Evolutionary conservation across 2,888 invertebrate genomes (phyloP).

Genomic region (Drosophila monieri): DNA sequence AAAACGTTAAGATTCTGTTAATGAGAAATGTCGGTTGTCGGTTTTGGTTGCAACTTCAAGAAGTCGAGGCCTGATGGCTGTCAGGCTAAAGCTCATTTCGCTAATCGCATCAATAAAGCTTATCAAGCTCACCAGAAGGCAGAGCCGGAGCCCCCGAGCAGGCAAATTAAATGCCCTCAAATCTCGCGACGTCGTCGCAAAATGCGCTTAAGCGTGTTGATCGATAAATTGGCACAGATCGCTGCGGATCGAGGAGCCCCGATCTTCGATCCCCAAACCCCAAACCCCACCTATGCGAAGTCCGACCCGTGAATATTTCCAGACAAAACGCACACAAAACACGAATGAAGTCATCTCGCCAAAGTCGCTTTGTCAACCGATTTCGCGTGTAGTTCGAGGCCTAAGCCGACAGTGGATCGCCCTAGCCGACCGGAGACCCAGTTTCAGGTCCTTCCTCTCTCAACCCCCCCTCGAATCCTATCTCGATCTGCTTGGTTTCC

Average conservation of each 20-base stretch:
- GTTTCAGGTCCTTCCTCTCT: constrained; percentile 18
- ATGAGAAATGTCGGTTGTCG: constrained; percentile 79
- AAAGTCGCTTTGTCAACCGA: constrained; percentile 74
- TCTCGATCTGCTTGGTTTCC: background rate
- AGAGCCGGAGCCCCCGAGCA: constrained; percentile 11
- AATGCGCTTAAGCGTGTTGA: constrained; percentile 79
- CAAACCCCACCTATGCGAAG: constrained; percentile 1
- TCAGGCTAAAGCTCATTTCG: constrained; percentile 72
- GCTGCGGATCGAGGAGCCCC: constrained; percentile 29
- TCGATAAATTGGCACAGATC: constrained; percentile 75
- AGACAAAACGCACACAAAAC: constrained; percentile 72
- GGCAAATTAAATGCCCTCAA: constrained; percentile 62
- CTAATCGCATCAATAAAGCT: constrained; percentile 80
- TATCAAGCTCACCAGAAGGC: constrained; percentile 61
- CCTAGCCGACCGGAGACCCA: constrained; percentile 49
- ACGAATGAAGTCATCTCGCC: constrained; percentile 73
- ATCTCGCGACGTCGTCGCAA: constrained; percentile 55
- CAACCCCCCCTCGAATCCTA: background rate
- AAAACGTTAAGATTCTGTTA: constrained; percentile 54
- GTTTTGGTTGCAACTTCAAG: constrained; percentile 52
- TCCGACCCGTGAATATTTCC: constrained; percentile 7
- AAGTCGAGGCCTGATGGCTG: constrained; percentile 29
- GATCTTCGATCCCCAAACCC: constrained; percentile 19
- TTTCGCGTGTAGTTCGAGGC: constrained; percentile 69
- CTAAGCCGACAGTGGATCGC: constrained; percentile 72